Evolutionary conservation across 1,140 invertebrate genomes (phyloP), one percentile per base, ranked within the genome.

Genomic region (Apis dorsata): DNA sequence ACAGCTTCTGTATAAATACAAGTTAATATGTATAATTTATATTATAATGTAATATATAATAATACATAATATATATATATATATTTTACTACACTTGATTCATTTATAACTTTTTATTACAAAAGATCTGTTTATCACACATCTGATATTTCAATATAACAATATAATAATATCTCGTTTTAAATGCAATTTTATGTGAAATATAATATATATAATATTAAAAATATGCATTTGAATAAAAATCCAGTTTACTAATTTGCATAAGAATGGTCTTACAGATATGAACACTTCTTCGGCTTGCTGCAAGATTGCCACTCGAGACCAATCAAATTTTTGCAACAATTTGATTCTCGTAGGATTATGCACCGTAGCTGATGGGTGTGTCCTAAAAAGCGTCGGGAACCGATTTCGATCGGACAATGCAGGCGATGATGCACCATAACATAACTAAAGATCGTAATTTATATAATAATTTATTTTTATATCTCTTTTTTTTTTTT

Each of bases 271-370:
- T 68, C 96, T 95, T 94, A 99, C 98, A 86, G 99, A 99, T 92
- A 99, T 99, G 93, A 99, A 99, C 9, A 99, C 98, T 95, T 99
- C 99, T 94, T 99, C 99, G 1, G 99, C 99, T 94, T 99, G 98
- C 91, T 99, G 98, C 60, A 99, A 94, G 86, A 99, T 99, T 34
- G 99, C 99, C 53, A 99, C 98, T 65, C 98, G 95, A 24, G 97
- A 98, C 99, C 99, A 99, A 21, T 97, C 97, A 92, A 99, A 99
- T 91, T 98, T 98, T 93, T 99, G 96, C 95, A 99, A 98, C 21
- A 99, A 95, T 93, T 98, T 99, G 73, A 99, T 98, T 86, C 99
- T 95, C 0, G 99, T 99, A 1, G 99, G 99, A 94, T 99, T 99
- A 93, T 99, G 99, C 24, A 99, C 98, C 0, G 99, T 99, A 1